Conservation (phyloP, 2,797 vertebrate species). For the Darevskia nairensis region DNA sequence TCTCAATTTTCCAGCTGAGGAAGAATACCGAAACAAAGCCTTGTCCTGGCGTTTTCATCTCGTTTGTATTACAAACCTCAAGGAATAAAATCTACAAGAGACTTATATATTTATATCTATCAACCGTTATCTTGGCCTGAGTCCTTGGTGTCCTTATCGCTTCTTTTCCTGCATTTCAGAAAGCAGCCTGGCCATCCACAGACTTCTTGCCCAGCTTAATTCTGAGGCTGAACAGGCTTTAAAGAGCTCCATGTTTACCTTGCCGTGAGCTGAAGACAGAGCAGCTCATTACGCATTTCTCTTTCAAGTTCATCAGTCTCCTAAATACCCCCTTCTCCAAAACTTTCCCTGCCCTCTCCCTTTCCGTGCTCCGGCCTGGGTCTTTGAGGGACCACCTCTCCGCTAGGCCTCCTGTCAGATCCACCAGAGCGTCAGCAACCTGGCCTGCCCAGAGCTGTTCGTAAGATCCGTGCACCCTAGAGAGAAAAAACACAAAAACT, state of each 20-base stretch:
- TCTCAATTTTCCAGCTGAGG: too few species aligned
- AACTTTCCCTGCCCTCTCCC: slow-evolving; percentile 68
- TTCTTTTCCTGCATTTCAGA: too few species aligned
- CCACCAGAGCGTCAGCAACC: slow-evolving; percentile 93
- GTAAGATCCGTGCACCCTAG: slow-evolving; percentile 90
- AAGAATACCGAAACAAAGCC: too few species aligned
- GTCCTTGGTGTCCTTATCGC: too few species aligned
- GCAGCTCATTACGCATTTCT: slow-evolving; percentile 89
- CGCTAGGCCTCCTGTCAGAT: slow-evolving; percentile 90
- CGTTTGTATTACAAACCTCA: too few species aligned
- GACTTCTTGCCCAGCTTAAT: background rate
- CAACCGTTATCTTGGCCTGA: too few species aligned
- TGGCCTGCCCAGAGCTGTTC: slow-evolving; percentile 95
- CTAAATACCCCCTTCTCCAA: slow-evolving; percentile 78
- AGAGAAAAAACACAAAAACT: fast-evolving
- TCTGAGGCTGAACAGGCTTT: background rate
- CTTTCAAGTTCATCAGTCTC: slow-evolving; percentile 83
- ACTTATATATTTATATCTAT: too few species aligned
- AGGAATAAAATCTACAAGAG: too few species aligned
- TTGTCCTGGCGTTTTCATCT: too few species aligned
- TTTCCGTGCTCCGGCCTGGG: slow-evolving; percentile 29
- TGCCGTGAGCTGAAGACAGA: slow-evolving; percentile 84
- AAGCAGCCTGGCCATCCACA: background rate
- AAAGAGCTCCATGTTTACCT: slow-evolving; percentile 73
- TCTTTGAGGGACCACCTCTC: slow-evolving; percentile 87